Evolutionary conservation across 2,797 vertebrate species (phyloP), one percentile per base, ranked within the genome.

Genomic region (Chaetophractus vellerosus): DNA sequence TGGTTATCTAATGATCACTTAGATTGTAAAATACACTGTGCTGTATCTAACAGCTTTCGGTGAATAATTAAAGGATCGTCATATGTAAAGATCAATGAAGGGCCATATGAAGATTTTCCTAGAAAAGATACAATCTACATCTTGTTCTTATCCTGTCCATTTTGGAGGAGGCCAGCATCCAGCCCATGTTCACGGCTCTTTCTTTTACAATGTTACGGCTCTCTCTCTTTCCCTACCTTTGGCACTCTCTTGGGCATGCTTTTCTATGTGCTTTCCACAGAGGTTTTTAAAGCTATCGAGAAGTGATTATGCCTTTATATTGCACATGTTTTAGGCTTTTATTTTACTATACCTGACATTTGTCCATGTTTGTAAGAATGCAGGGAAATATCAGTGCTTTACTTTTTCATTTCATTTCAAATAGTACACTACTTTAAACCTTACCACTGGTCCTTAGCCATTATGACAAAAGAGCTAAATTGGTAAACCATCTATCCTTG

Each of bases 31-130:
- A 59, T 5, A 74, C 48, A 38, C 31, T 50, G 24, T 48, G 5
- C 48, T 68, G 0, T 91, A 68, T 75, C 26, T 69, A 68, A 85
- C 24, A 80, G 6, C 38, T 68, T 85, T n/a, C 80, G 83, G 16
- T 78, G 66, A 69, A 55, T 81, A 81, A 86, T 63, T 52, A 82
- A 92, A 90, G 26, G 9, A 31, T 64, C 61, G 33, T 76, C 57
- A 26, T 61, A 45, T 19, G 28, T 33, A 76, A 31, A 81, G 45
- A 86, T 9, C 36, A 92, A 2, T n/a, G 33, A 55, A 50, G 41
- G 38, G 11, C 69, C 36, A 55, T 28, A 38, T 81, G 55, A 63
- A 90, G 16, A 79, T 74, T 63, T 91, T 84, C 26, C 50, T 61
- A 90, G 41, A 45, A 80, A 76, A 81, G 45, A 36, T 31, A 55